Percentiles rank a stretch among this genome's conserved stretches.
Conservation (phyloP, 2,113 vertebrate species). For the Tachycineta bicolor region DNA sequence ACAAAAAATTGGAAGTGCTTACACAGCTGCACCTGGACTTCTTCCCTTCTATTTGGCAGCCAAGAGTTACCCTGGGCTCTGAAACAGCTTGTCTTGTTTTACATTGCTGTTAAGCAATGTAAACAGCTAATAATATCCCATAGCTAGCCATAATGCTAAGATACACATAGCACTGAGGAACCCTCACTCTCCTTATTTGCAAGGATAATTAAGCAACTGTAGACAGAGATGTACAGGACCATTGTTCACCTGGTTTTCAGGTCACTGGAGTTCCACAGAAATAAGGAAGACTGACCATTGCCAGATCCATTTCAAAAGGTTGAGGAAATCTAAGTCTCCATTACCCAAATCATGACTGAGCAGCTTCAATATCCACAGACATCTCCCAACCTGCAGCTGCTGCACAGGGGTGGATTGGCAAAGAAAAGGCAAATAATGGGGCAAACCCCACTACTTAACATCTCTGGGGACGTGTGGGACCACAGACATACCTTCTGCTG, state of each 20-base stretch:
- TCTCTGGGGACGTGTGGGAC: not conserved
- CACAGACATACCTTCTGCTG: not conserved
- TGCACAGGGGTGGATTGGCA: not conserved
- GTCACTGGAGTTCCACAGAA: not conserved
- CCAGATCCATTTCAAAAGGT: not conserved
- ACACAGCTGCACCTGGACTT: conserved; percentile 32
- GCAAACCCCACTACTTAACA: not conserved
- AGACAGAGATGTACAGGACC: not conserved
- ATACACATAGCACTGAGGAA: not conserved
- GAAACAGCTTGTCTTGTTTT: not conserved
- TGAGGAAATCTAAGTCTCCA: not conserved
- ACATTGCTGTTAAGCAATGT: not conserved
- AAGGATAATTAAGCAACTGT: not conserved
- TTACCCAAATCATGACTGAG: not conserved
- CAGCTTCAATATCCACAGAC: not conserved
- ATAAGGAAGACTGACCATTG: not conserved
- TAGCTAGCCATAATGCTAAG: not conserved
- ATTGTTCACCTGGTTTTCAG: not conserved
- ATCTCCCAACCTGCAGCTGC: not conserved
- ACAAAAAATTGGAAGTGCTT: not conserved
- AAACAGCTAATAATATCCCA: not conserved
- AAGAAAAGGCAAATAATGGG: not conserved
- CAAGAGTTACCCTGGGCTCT: not conserved
- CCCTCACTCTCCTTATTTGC: not conserved
- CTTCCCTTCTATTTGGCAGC: not conserved